Percentiles rank a stretch among this genome's conserved stretches.
These are phyloP conservation scores for Chlamydotis undulata DNA, from an alignment of 2,113 vertebrate species.

Conservation along the genomic window DNA sequence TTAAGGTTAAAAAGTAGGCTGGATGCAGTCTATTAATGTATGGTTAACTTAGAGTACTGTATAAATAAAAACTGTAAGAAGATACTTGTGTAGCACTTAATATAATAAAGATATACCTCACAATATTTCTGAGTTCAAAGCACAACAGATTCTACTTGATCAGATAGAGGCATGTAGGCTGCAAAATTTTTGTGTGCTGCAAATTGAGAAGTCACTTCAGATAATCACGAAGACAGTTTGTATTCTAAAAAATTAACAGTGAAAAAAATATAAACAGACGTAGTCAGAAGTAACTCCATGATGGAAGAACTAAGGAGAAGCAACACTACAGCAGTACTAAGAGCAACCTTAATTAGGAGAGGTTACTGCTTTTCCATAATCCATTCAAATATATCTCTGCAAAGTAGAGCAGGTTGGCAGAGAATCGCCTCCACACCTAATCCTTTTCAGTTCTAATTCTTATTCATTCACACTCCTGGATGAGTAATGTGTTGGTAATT, in stretches of 20 bases:
- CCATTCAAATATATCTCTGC: background rate
- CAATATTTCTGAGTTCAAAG: background rate
- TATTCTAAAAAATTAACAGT: background rate
- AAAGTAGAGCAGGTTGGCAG: background rate
- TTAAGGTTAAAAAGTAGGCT: background rate
- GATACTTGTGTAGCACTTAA: background rate
- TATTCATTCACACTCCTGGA: background rate
- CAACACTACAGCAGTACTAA: background rate
- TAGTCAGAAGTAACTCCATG: background rate
- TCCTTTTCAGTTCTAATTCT: background rate
- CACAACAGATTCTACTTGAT: background rate
- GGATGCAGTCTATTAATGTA: background rate
- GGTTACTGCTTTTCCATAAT: background rate
- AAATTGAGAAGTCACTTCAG: background rate
- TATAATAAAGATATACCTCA: background rate
- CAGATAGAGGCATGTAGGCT: background rate
- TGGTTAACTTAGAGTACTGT: background rate
- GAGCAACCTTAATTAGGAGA: background rate
- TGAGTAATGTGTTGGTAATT: background rate
- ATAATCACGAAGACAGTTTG: background rate
- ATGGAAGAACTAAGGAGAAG: background rate
- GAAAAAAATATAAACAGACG: background rate
- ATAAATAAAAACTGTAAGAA: background rate
- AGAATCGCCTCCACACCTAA: background rate
- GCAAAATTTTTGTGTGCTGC: background rate